Evolutionary conservation across 2,113 vertebrate species (phyloP).

Genomic region (Pangasianodon gigas): DNA sequence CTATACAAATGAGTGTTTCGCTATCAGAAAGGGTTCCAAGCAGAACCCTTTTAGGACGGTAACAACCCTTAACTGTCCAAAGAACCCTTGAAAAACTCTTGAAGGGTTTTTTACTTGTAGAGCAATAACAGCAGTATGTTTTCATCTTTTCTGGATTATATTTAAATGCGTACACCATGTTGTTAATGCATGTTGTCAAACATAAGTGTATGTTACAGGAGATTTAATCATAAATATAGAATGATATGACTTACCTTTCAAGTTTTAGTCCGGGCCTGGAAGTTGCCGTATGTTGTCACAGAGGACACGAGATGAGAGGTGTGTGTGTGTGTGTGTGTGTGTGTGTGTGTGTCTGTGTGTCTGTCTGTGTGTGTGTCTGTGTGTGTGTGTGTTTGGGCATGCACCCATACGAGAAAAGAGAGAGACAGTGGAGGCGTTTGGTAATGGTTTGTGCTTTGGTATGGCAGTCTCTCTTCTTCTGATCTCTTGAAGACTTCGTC

Average conservation of each 20-base stretch:
- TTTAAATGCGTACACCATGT: not conserved
- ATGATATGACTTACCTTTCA: constrained; percentile 42
- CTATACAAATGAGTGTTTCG: not conserved
- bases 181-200: not conserved
- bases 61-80: not conserved
- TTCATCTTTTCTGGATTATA: not conserved
- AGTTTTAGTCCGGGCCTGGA: constrained; percentile 23
- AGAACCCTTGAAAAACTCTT: not conserved
- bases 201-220: not conserved
- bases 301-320: not conserved
- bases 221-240: constrained; percentile 1
- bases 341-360: constrained; percentile 6
- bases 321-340: constrained; percentile 20
- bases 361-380: constrained; percentile 1
- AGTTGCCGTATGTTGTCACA: constrained; percentile 13
- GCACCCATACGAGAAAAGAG: constrained; percentile 42
- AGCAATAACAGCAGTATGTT: not conserved
- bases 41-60: not conserved
- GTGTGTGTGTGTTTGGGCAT: constrained; percentile 21
- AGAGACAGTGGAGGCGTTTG: constrained; percentile 49
- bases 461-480: constrained; percentile 49
- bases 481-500: constrained; percentile 63
- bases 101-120: not conserved
- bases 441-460: constrained; percentile 49
- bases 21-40: not conserved